Percentiles rank a stretch among this genome's conserved stretches.
These are phyloP conservation scores for Sebastes iracundus DNA, from an alignment of 2,797 vertebrate species.

Conservation along the genomic window DNA sequence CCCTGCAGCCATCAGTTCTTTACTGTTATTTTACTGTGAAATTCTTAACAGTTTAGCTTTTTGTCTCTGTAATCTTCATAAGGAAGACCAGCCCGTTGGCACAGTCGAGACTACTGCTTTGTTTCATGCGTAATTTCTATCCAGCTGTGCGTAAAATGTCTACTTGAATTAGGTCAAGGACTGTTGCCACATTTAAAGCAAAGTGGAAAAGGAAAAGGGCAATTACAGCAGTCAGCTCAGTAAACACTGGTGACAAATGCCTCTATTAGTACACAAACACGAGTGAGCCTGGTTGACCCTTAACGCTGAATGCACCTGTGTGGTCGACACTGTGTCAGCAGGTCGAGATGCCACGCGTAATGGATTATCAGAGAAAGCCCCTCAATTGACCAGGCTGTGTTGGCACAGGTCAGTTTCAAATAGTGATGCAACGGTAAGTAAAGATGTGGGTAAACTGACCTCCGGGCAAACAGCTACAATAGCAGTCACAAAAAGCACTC, in stretches of 20 bases:
- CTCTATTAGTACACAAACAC: constrained; percentile 63
- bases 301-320: constrained; percentile 69
- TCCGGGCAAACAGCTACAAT: constrained; percentile 7
- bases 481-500: neutral
- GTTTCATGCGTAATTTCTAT: constrained; percentile 20
- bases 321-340: constrained; percentile 68
- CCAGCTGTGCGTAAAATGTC: constrained; percentile 26
- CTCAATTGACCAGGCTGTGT: constrained; percentile 31
- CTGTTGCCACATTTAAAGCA: constrained; percentile 8
- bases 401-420: constrained; percentile 34
- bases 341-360: constrained; percentile 70
- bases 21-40: too few species aligned
- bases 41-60: neutral
- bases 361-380: constrained; percentile 63
- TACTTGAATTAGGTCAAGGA: neutral
- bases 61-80: neutral
- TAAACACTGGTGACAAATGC: constrained; percentile 71
- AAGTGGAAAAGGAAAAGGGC: constrained; percentile 58
- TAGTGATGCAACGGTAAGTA: constrained; percentile 13
- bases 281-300: constrained; percentile 36
- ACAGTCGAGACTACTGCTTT: neutral
- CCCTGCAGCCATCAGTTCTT: too few species aligned
- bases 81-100: neutral
- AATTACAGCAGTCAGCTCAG: constrained; percentile 55
- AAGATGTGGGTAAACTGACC: constrained; percentile 8